Base-by-base conservation (phyloP, 2,113 vertebrate species). In the Cheilinus undulatus region DNA sequence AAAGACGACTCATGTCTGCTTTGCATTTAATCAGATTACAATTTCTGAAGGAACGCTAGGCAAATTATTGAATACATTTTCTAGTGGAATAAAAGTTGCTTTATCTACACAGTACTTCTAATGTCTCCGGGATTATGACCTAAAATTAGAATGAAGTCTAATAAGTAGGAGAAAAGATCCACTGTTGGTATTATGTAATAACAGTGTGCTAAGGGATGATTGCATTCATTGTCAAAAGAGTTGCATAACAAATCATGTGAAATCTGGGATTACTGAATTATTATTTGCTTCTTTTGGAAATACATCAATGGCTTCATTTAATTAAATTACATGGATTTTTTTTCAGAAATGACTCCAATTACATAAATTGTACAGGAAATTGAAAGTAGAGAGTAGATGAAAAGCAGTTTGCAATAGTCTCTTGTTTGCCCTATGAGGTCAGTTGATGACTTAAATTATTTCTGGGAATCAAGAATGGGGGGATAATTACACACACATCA, bases 201-300 rank as follows among this genome's bases (percentile, higher is more conserved):
- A 10, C 5, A 43, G 14, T 28, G 26, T 34, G 38, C 50, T 64
- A 22, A 45, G n/a, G 62, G 34, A 48, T 69, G 63, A 76, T 38
- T 50, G 26, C 42, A 59, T 45, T 50, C 4, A 73, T 73, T 73
- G 59, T 70, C 46, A 3, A 26, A n/a, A 14, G 34, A 59, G 34
- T 59, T 64, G 36, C 15, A 19, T 27, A 78, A 52, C 28, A 62
- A 70, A 81, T 66, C 53, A 65, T 22, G 23, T 70, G 46, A 46
- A 43, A 27, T 11, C 28, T 32, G 48, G 23, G 27, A 50, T 62
- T 43, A 61, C 62, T 70, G 61, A 27, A 8, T n/a, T 20, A n/a
- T 45, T 27, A 14, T 17, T 27, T 26, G 28, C 30, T 28, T 5
- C 17, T 19, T 23, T 1, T 42, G 6, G 51, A 27, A 60, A 56